Evolutionary conservation across 2,888 invertebrate genomes (phyloP), one percentile per base, ranked within the genome.

Genomic region (Diloba caeruleocephala): DNA sequence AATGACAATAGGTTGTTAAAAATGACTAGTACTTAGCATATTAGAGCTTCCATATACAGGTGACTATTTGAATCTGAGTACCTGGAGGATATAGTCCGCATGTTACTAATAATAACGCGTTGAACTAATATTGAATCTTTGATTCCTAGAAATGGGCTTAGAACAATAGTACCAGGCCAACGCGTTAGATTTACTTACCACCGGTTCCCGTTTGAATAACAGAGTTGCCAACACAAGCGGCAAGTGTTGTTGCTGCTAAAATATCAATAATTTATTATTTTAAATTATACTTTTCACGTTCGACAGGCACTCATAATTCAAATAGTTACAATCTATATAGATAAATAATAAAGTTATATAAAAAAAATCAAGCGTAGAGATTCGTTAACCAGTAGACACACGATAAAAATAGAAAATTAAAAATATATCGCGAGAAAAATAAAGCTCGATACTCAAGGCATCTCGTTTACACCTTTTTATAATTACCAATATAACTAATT

Each of bases 11-110:
- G 74, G 70, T 78, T 74, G 75, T 82, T 84, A 83, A 84, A 84
- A 87, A 87, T 88, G 88, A 88, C 88, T 88, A 88, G 88, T 78
- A 81, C 53, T 63, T 66, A 79, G 75, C 52, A 56, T 67, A 69
- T 63, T 62, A 74, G 65, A 71, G 49, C 55, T 53, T 28, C 12
- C 4, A 51, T 53, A 32, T 29, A 28, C 32, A 12, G 61, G 53
- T 33, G 46, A 48, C 53, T 60, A 63, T 45, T 66, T 56, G 56
- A 54, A 63, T 61, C 7, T 14, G 32, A 29, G 8, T 29, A 39
- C n/a, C 9, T 25, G n/a, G n/a, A n/a, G n/a, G n/a, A n/a, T n/a
- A n/a, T n/a, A n/a, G n/a, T n/a, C n/a, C n/a, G n/a, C n/a, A n/a
- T n/a, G n/a, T n/a, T n/a, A n/a, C n/a, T n/a, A n/a, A n/a, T n/a